These are phyloP conservation scores for Diabrotica balteata DNA, from an alignment of 2,888 invertebrate species.

Conservation along the genomic window DNA sequence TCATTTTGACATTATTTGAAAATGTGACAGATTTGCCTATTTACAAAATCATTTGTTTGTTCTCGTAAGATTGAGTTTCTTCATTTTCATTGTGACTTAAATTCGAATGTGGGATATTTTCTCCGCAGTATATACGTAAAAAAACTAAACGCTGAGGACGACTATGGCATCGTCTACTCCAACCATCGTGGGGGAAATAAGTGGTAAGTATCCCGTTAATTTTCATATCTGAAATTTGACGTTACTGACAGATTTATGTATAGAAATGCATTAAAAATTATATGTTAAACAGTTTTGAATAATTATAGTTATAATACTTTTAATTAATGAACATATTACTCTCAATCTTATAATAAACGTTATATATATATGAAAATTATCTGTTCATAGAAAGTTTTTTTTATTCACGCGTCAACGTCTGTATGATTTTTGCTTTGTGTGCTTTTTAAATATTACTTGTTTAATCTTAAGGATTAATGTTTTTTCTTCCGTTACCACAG, in stretches of 20 bases:
- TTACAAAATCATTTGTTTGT: conserved; percentile 51
- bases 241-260: conserved; percentile 20
- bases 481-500: no score
- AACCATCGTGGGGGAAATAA: conserved; percentile 34
- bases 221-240: conserved; percentile 24
- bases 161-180: conserved; percentile 38
- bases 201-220: conserved; percentile 31
- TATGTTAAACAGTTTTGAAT: no score
- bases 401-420: no score
- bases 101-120: conserved; percentile 43
- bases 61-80: conserved; percentile 41
- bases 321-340: no score
- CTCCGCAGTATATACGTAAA: conserved; percentile 39
- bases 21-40: conserved; percentile 28
- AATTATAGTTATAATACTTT: no score
- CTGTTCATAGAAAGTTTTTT: no score
- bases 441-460: no score
- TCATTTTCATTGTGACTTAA: conserved; percentile 45
- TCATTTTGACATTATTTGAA: conserved; percentile 4
- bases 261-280: no score
- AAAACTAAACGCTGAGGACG: conserved; percentile 32
- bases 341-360: no score
- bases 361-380: no score
- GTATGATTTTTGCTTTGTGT: no score
- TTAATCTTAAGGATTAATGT: no score